Evolutionary conservation across 2,113 vertebrate genomes (phyloP), one percentile per base, ranked within the genome.

Genomic region (Pitta sordida): DNA sequence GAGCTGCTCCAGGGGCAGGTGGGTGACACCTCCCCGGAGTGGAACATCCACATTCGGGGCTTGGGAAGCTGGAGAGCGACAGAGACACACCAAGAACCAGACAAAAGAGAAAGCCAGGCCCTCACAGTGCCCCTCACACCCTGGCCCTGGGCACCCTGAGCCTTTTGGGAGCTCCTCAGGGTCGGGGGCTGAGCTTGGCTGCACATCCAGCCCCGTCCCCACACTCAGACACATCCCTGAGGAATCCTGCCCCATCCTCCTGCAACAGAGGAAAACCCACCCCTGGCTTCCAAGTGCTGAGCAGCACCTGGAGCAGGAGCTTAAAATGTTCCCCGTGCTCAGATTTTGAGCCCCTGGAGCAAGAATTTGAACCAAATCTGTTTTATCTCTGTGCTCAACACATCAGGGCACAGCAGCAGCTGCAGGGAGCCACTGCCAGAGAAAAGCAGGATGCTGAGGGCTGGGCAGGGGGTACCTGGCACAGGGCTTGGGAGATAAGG

Each of bases 221-320:
- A 0, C 2, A 5, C n/a, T 37, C 0, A 0, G 49, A 51, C 7
- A 2, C 2, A 1, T 58, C 58, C 55, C 60, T 41, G 26, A 19
- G 2, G 8, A 53, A n/a, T 27, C 9, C 41, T 21, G 48, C 24
- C 63, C 20, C 2, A 1, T n/a, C 23, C 32, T 53, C 43, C 55
- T 37, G 20, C 32, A 36, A 27, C 27, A 58, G 46, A 75, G n/a
- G 46, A 29, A 59, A 62, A 59, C 22, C n/a, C 43, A 7, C 5
- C 17, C 1, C 0, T 51, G 3, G 3, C 18, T 60, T 10, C 9
- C 13, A 15, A 48, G 21, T 7, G 58, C 67, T 19, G 17, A 53
- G 43, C 2, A 30, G 34, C 46, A 86, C 71, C 24, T 59, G 36
- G 56, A 75, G 36, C 55, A n/a, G 52, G 24, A 86, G 63, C 52